Evolutionary conservation across 2,113 vertebrate genomes (phyloP).

Genomic region (Lathamus discolor): DNA sequence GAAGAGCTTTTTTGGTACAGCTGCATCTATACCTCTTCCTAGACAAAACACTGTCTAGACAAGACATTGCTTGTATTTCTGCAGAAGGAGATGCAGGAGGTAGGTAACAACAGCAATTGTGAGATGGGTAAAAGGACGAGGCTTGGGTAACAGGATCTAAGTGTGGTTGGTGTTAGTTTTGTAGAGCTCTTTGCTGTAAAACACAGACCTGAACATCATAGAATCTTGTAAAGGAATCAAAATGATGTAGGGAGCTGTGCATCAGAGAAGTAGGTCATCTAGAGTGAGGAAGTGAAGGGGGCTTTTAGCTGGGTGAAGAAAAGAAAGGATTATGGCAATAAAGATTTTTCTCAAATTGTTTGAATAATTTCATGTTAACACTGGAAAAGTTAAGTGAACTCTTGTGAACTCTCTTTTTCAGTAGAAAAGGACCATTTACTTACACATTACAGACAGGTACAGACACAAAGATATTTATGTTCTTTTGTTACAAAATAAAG

Average conservation of each 20-base stretch:
- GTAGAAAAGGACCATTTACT: background rate
- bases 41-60: background rate
- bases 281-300: background rate
- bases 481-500: background rate
- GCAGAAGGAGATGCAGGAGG: background rate
- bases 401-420: background rate
- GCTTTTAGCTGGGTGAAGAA: background rate
- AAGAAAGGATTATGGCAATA: background rate
- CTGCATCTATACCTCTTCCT: background rate
- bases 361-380: background rate
- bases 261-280: background rate
- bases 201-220: background rate
- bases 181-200: background rate
- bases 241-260: background rate
- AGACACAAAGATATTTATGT: background rate
- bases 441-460: background rate
- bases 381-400: background rate
- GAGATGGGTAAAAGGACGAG: background rate
- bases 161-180: background rate
- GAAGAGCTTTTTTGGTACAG: background rate
- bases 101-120: background rate
- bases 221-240: background rate
- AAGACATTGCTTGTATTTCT: background rate
- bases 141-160: background rate
- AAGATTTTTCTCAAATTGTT: background rate